phyloP scores from a whole-genome alignment of 2,888 invertebrate genomes.

The Chironomus riparius region DNA sequence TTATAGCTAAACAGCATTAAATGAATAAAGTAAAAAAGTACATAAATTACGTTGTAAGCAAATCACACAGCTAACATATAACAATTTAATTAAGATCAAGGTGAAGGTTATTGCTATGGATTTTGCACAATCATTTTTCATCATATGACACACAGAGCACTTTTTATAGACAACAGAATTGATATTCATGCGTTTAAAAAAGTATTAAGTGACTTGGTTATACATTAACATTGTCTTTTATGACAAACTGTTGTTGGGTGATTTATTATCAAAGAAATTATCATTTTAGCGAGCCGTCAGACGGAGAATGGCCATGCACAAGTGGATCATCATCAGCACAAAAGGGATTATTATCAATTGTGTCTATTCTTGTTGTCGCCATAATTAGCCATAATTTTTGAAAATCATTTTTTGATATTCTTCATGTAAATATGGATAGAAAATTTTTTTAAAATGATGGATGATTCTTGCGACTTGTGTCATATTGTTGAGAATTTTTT shows the following conservation, averaged over 20 bases:
- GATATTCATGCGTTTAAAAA: no score
- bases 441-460: no score
- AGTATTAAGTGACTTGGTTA: no score
- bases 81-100: conserved; percentile 9
- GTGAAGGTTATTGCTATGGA: conserved; percentile 6
- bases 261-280: neutral
- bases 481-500: no score
- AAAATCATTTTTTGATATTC: neutral
- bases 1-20: no score
- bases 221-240: no score
- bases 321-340: conserved; percentile 20
- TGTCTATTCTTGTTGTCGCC: neutral
- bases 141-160: neutral
- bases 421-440: neutral
- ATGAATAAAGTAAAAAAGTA: neutral
- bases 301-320: conserved; percentile 24
- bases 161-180: neutral
- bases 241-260: no score
- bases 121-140: no score
- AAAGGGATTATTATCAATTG: conserved; percentile 33
- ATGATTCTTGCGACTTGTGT: neutral
- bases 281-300: conserved; percentile 21
- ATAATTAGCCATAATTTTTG: neutral
- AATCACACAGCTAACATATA: neutral
- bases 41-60: neutral